A percentile compares a stretch with the other conserved stretches of the same genome.
Conservation (phyloP, 2,113 vertebrate species). For the western clawed frog (Xenopus tropicalis) region UCB_Xtro_10.0 CM004447.2:40796501-40797000, state of each 20-base stretch:
- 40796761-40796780: conserved; percentile 38
- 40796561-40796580: conserved; percentile 19
- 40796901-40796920: conserved; percentile 37
- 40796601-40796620: conserved; percentile 14
- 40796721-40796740: conserved; percentile 11
- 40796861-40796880: conserved; percentile 42
- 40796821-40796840: conserved; percentile 20
- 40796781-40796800: conserved; percentile 38
- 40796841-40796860: conserved; percentile 40
- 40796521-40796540: not conserved
- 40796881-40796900: conserved; percentile 43
- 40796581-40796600: not conserved
- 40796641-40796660: conserved; percentile 35
- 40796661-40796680: conserved; percentile 31
- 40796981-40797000: conserved; percentile 34
- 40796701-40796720: conserved; percentile 31
- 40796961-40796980: conserved; percentile 27
- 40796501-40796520: too few relatives aligned
- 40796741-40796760: conserved; percentile 33
- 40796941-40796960: conserved; percentile 7
- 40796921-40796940: conserved; percentile 44
- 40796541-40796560: not conserved
- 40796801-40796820: conserved; percentile 41
- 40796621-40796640: conserved; percentile 20
- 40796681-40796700: conserved; percentile 32